Conservation (phyloP, 2,797 vertebrate genomes). For the Merluccius polli region DNA sequence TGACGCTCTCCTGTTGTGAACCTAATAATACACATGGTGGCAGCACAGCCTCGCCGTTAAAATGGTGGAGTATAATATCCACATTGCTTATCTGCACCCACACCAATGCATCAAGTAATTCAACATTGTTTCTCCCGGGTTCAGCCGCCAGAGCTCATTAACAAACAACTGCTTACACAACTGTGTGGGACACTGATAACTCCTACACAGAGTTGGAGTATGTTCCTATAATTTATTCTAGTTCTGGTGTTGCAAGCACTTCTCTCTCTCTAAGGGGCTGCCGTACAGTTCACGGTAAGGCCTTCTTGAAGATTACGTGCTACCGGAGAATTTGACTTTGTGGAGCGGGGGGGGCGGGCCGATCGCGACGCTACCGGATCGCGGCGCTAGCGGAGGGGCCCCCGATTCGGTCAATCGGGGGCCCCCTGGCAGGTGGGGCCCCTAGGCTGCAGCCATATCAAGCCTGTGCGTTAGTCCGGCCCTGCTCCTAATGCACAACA, state of each 20-base stretch:
- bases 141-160: slow-evolving; percentile 18
- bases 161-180: slow-evolving; percentile 24
- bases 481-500: slow-evolving; percentile 65
- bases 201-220: background rate
- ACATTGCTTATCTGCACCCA: slow-evolving; percentile 24
- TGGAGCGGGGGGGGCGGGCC: too few relatives aligned
- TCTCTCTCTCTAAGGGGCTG: background rate
- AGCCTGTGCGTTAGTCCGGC: too few relatives aligned
- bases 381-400: too few relatives aligned
- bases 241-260: background rate
- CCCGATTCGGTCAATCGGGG: too few relatives aligned
- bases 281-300: background rate
- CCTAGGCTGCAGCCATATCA: too few relatives aligned
- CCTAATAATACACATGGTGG: slow-evolving; percentile 56
- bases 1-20: slow-evolving; percentile 7
- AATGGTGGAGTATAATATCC: slow-evolving; percentile 4
- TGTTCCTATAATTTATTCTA: background rate
- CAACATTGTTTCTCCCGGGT: slow-evolving; percentile 20
- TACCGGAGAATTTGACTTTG: too few relatives aligned
- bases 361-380: too few relatives aligned
- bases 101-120: slow-evolving; percentile 18
- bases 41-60: slow-evolving; percentile 41
- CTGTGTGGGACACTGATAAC: slow-evolving; percentile 8
- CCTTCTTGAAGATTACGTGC: background rate
- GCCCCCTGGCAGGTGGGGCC: too few relatives aligned